These are phyloP conservation scores for Epicampocera succincta DNA, from an alignment of 2,888 invertebrate genomes.

Conservation along the genomic window DNA sequence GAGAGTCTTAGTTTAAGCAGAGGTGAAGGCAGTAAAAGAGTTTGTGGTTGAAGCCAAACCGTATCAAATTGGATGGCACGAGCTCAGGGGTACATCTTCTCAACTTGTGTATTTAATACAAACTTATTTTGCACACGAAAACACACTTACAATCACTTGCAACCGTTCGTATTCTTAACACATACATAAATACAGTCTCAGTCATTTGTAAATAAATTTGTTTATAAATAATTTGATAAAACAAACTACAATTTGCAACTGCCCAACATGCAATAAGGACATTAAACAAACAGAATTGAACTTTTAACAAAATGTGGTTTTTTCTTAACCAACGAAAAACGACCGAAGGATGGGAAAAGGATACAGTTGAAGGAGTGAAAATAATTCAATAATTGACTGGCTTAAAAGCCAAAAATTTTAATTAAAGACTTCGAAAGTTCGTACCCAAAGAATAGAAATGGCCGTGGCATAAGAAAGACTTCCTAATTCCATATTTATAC, in stretches of 20 bases:
- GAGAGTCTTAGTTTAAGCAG: background rate
- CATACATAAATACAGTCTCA: background rate
- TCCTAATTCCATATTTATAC: too few species aligned
- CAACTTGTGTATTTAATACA: constrained; percentile 28
- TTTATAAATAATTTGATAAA: constrained; percentile 45
- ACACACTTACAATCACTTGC: background rate
- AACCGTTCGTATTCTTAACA: background rate
- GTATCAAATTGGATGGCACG: background rate
- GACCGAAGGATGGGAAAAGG: too few species aligned
- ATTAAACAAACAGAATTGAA: constrained; percentile 38
- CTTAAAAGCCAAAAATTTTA: too few species aligned
- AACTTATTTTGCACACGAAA: constrained; percentile 20
- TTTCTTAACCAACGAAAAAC: background rate
- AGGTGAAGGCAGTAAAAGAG: background rate
- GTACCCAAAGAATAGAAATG: too few species aligned
- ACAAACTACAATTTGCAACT: constrained; percentile 19
- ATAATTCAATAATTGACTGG: too few species aligned
- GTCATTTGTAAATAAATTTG: constrained; percentile 32
- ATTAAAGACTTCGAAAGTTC: too few species aligned
- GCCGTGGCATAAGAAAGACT: too few species aligned
- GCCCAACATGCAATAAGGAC: constrained; percentile 41
- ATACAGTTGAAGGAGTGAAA: too few species aligned
- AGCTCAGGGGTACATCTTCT: constrained; percentile 6
- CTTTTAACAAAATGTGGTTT: background rate
- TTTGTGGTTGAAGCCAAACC: background rate